These are phyloP conservation scores for Paedocypris sp. DNA, from an alignment of 2,113 vertebrate species.

Conservation along the genomic window DNA sequence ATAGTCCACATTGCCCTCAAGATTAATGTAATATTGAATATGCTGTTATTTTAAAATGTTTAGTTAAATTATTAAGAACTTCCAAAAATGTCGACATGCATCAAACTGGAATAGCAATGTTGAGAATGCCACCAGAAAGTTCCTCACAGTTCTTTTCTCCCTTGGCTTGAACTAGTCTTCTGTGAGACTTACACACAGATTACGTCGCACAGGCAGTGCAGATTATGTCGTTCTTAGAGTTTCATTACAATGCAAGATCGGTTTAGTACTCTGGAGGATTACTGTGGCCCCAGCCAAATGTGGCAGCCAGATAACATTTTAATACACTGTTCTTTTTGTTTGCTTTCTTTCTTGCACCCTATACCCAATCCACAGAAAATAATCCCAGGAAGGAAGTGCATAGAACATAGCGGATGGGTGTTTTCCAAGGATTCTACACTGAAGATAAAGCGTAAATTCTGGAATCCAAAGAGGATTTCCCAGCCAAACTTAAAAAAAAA, in stretches of 20 bases:
- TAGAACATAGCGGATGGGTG: neutral
- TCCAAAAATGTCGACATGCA: neutral
- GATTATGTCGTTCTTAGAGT: slow-evolving; percentile 31
- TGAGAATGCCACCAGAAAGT: neutral
- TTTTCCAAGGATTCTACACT: slow-evolving; percentile 5
- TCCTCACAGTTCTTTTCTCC: neutral
- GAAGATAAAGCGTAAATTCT: slow-evolving; percentile 22
- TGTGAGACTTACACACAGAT: slow-evolving; percentile 16
- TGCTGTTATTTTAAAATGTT: neutral
- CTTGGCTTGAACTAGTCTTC: slow-evolving; percentile 5
- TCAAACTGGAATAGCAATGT: neutral
- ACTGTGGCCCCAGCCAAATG: slow-evolving; percentile 27
- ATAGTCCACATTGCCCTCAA: too few species aligned
- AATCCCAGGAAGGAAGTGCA: slow-evolving; percentile 12
- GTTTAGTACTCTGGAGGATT: slow-evolving; percentile 30
- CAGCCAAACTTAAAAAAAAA: too few species aligned
- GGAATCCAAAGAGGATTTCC: slow-evolving; percentile 12
- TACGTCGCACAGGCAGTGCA: slow-evolving; percentile 9
- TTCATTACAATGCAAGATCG: slow-evolving; percentile 30
- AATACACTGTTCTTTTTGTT: slow-evolving; percentile 26
- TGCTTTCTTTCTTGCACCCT: slow-evolving; percentile 16
- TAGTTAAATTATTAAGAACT: neutral
- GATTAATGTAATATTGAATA: neutral
- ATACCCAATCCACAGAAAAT: neutral
- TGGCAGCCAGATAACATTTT: slow-evolving; percentile 30